These are phyloP conservation scores for Harpegnathos saltator DNA, from an alignment of 1,140 invertebrate genomes.

Conservation along the genomic window DNA sequence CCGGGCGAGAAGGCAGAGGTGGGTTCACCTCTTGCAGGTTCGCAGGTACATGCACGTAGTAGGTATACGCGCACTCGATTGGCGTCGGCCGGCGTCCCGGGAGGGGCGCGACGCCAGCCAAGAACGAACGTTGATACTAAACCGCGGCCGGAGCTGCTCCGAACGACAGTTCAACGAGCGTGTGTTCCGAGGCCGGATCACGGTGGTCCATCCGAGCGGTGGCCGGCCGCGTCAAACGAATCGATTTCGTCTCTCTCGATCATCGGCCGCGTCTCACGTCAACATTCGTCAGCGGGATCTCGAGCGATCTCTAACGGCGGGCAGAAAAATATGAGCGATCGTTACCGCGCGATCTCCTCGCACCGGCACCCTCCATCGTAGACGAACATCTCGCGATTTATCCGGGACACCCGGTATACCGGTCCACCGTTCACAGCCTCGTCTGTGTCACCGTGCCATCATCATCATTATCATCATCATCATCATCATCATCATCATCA, in stretches of 20 bases:
- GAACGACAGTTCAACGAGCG: slow-evolving; percentile 81
- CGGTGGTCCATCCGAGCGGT: slow-evolving; percentile 64
- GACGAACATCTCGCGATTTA: neutral
- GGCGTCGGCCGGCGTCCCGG: slow-evolving; percentile 79
- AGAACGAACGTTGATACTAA: slow-evolving; percentile 82
- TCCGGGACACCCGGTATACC: neutral
- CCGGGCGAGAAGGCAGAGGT: slow-evolving; percentile 63
- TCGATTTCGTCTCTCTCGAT: slow-evolving; percentile 17
- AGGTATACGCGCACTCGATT: slow-evolving; percentile 81
- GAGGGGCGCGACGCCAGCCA: slow-evolving; percentile 80
- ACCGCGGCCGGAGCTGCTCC: slow-evolving; percentile 79
- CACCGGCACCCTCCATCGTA: neutral
- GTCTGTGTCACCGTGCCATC: neutral
- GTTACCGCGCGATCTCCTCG: slow-evolving; percentile 6
- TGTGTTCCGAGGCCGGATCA: slow-evolving; percentile 80
- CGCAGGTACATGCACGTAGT: slow-evolving; percentile 71
- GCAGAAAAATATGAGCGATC: neutral
- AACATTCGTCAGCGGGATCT: slow-evolving; percentile 10
- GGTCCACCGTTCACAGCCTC: neutral
- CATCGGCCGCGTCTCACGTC: neutral
- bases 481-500: neutral
- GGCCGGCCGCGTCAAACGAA: slow-evolving; percentile 48
- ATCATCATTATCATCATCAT: slow-evolving; percentile 6
- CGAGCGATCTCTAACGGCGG: neutral
- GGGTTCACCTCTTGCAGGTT: slow-evolving; percentile 63